phyloP scores from a whole-genome alignment of 2,797 vertebrate species.

The Catharus ustulatus region DNA sequence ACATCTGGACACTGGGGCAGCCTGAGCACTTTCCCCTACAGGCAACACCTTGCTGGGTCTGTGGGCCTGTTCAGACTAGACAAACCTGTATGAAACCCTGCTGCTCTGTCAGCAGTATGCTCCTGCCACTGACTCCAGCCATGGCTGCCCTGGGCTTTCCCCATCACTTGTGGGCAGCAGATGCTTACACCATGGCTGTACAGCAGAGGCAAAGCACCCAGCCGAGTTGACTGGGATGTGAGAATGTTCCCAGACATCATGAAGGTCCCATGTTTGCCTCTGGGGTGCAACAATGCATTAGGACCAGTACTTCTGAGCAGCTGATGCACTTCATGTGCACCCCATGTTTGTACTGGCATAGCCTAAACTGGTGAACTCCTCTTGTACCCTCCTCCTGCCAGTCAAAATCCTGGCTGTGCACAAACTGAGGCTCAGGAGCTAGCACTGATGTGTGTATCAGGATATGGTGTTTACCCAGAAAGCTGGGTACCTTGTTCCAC shows the following conservation, averaged over 20 bases:
- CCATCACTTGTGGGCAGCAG: background rate
- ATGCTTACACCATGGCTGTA: background rate
- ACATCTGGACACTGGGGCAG: background rate
- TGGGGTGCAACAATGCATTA: background rate
- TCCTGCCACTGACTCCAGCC: background rate
- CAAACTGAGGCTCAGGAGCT: background rate
- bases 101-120: conserved; percentile 29
- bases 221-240: background rate
- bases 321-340: background rate
- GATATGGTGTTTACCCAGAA: background rate
- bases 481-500: background rate
- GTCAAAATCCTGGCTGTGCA: background rate
- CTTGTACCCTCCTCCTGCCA: background rate
- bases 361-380: background rate
- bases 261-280: background rate
- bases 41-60: background rate
- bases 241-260: background rate
- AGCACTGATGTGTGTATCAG: background rate
- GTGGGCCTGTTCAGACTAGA: background rate
- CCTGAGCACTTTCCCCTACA: background rate
- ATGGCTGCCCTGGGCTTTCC: background rate
- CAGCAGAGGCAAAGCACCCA: background rate
- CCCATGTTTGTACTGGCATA: background rate
- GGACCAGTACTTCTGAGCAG: background rate
- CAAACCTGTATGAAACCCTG: background rate